Evolutionary conservation across 2,888 invertebrate genomes (phyloP), one percentile per base, ranked within the genome.

Genomic region (Agrilus biguttatus): DNA sequence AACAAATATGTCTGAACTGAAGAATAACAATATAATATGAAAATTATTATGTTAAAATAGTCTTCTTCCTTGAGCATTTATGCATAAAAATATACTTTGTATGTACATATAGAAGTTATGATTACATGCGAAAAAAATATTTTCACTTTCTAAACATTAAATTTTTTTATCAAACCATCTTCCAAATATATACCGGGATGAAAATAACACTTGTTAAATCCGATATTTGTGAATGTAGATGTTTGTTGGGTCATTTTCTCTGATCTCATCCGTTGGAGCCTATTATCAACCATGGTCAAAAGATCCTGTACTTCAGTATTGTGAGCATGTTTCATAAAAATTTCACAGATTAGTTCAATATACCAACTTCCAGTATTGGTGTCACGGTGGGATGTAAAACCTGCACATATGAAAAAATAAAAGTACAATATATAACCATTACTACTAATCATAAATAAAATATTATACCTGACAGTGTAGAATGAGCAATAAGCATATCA

Each of bases 281-380:
- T 56, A 44, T 61, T 49, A 58, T 78, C 76, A 39, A 80, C 77
- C 49, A 74, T 65, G 58, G 73, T 74, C 53, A 82, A 63, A 57
- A 83, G 71, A 51, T 73, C 71, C 55, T 78, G 77, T 36, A 83
- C 64, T 56, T 78, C 69, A 37, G 66, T 69, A 54, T 76, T 64
- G 61, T 77, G 74, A 12, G 81, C 79, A 56, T 73, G 67, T 49
- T 69, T 66, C 53, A 80, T 78, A 62, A 82, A 75, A 51, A 74
- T 69, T 52, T 73, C 61, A 62, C 80, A 82, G 52, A 83, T 66
- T 48, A 69, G 65, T 58, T 77, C 74, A 51, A 83, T 76, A 62
- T 78, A 83, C 83, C 82, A 83, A 36, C 80, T 77, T 36, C 83
- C 83, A 14, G 55, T 52, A 23, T 61, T 49, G 8, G 59, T 53